Evolutionary conservation across 2,888 invertebrate species (phyloP).

Genomic region (Monopis laevigella): DNA sequence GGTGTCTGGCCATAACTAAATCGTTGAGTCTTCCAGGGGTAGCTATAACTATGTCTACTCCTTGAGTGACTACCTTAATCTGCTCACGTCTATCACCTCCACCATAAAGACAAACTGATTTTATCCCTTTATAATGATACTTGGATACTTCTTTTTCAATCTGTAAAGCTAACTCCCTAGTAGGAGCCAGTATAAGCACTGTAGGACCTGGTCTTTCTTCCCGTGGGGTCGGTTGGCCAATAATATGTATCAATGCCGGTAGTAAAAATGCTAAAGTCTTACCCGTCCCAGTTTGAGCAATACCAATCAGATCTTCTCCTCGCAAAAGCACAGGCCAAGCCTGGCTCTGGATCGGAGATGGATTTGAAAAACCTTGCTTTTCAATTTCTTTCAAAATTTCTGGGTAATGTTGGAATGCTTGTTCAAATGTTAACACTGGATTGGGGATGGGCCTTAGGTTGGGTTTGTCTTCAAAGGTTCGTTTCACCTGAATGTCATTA

Average conservation of each 20-base stretch:
- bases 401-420: constrained; percentile 83
- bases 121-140: constrained; percentile 88
- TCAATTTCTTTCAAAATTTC: constrained; percentile 83
- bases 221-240: constrained; percentile 79
- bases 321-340: constrained; percentile 93
- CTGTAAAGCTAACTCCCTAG: constrained; percentile 91
- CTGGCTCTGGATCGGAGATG: constrained; percentile 93
- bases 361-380: constrained; percentile 82
- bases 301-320: constrained; percentile 95
- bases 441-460: constrained; percentile 71
- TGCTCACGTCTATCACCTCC: constrained; percentile 86
- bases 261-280: constrained; percentile 95
- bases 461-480: constrained; percentile 68
- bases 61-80: constrained; percentile 74
- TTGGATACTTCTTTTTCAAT: constrained; percentile 92
- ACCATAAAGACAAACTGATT: constrained; percentile 91
- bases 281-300: constrained; percentile 94
- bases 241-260: constrained; percentile 93
- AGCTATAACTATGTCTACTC: constrained; percentile 95
- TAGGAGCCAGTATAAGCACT: constrained; percentile 90
- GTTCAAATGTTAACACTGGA: constrained; percentile 82
- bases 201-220: constrained; percentile 82
- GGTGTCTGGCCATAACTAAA: constrained; percentile 74
- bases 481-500: constrained; percentile 78
- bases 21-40: constrained; percentile 95